Evolutionary conservation across 2,888 invertebrate genomes (phyloP).

Genomic region (Stenolophus ochropezus): DNA sequence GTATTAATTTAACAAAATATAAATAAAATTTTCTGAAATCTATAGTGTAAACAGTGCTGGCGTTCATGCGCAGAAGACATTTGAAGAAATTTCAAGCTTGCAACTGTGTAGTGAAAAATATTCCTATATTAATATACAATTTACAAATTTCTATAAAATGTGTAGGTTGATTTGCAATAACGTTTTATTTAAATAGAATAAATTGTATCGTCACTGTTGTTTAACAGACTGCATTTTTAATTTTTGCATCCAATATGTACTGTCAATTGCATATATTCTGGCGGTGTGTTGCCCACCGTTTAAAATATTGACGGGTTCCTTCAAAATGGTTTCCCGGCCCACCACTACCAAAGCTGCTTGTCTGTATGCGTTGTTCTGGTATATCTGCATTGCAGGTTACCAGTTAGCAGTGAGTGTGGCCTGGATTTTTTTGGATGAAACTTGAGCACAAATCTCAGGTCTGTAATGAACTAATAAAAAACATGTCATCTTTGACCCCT

Average conservation of each 20-base stretch:
- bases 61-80: conserved; percentile 19
- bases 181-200: neutral
- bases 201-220: neutral
- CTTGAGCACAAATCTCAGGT: conserved; percentile 68
- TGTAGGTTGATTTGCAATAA: neutral
- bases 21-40: neutral
- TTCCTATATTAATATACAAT: conserved; percentile 27
- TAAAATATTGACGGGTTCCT: conserved; percentile 69
- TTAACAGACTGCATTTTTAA: neutral
- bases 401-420: conserved; percentile 71
- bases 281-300: conserved; percentile 55
- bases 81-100: conserved; percentile 31
- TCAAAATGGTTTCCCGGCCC: conserved; percentile 74
- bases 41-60: neutral
- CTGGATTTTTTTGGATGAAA: conserved; percentile 71
- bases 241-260: conserved; percentile 6
- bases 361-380: conserved; percentile 73
- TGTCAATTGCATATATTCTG: neutral
- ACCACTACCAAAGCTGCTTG: conserved; percentile 71
- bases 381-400: conserved; percentile 74
- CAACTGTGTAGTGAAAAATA: conserved; percentile 38
- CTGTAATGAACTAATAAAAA: conserved; percentile 67
- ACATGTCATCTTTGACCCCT: conserved; percentile 67
- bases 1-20: neutral
- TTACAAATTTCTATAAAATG: conserved; percentile 46